Evolutionary conservation across 1,140 invertebrate species (phyloP).

Genomic region (Caenorhabditis inopinata): DNA sequence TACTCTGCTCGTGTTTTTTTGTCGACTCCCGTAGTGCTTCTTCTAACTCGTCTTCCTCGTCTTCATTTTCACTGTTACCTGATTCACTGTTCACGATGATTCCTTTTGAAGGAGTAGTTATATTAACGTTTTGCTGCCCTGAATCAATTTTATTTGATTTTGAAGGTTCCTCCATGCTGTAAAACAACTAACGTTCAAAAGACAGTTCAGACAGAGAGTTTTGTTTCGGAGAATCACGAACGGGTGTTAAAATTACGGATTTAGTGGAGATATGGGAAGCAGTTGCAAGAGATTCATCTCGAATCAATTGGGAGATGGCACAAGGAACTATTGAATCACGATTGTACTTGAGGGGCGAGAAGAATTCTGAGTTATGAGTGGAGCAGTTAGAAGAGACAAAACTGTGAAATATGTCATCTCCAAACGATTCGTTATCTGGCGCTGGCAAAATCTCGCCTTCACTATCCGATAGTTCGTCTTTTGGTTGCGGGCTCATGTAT

Average conservation of each 20-base stretch:
- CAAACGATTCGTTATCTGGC: not conserved
- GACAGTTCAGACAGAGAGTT: not conserved
- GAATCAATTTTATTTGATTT: too few species aligned
- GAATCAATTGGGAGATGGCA: not conserved
- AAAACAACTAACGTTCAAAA: not conserved
- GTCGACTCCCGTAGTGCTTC: not conserved
- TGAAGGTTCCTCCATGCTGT: too few species aligned
- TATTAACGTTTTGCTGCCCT: not conserved
- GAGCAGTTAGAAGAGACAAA: not conserved
- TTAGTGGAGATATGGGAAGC: not conserved
- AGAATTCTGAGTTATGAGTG: not conserved
- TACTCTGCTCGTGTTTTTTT: not conserved
- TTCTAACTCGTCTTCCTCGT: not conserved
- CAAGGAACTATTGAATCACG: not conserved
- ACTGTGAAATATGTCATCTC: not conserved
- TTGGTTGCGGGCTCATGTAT: not conserved
- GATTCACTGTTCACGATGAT: not conserved
- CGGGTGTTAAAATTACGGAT: not conserved
- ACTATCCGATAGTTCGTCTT: not conserved
- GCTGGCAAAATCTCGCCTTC: not conserved
- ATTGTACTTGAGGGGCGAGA: not conserved
- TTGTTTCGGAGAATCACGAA: not conserved
- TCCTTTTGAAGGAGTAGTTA: not conserved
- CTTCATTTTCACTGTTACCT: not conserved
- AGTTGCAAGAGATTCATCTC: not conserved